Evolutionary conservation across 2,888 invertebrate species (phyloP).

Genomic region (Emmelina monodactyla): DNA sequence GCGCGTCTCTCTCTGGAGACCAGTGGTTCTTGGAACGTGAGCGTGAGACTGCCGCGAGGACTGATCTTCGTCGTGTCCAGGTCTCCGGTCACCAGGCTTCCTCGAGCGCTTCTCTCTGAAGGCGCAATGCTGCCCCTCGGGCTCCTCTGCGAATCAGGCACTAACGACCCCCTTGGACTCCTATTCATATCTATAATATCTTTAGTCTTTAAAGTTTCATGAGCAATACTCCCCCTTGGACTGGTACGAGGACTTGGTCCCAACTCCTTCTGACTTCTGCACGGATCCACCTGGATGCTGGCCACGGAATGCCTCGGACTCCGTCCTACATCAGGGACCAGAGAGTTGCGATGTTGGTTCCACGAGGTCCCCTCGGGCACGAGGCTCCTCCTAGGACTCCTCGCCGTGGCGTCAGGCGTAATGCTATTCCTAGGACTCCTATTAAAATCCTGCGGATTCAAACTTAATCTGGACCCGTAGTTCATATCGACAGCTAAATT

Average conservation of each 20-base stretch:
- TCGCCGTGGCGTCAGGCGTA: slow-evolving; percentile 50
- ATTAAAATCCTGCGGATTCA: slow-evolving; percentile 64
- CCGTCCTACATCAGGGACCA: slow-evolving; percentile 65
- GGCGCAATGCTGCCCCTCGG: slow-evolving; percentile 70
- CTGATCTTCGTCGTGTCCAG: slow-evolving; percentile 48
- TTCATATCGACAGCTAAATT: slow-evolving; percentile 67
- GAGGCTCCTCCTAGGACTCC: slow-evolving; percentile 69
- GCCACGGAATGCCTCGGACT: slow-evolving; percentile 69
- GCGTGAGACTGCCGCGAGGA: slow-evolving; percentile 66
- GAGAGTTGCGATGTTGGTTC: slow-evolving; percentile 67
- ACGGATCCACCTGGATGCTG: slow-evolving; percentile 52
- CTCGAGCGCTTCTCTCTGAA: slow-evolving; percentile 52
- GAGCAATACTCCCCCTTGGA: slow-evolving; percentile 66
- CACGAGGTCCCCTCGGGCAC: slow-evolving; percentile 63
- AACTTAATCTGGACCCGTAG: slow-evolving; percentile 64
- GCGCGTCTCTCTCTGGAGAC: slow-evolving; percentile 63
- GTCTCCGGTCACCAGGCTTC: slow-evolving; percentile 44
- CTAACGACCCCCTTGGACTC: slow-evolving; percentile 68
- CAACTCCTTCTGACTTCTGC: slow-evolving; percentile 50
- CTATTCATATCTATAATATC: slow-evolving; percentile 49
- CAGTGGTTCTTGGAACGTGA: slow-evolving; percentile 69
- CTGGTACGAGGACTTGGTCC: slow-evolving; percentile 63
- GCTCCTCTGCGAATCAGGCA: slow-evolving; percentile 65
- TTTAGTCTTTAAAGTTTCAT: slow-evolving; percentile 46
- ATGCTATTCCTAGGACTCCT: slow-evolving; percentile 57